A percentile compares a stretch with the other conserved stretches of the same genome.
Conservation (phyloP, 2,113 vertebrate genomes). For the Caranx melampygus region DNA sequence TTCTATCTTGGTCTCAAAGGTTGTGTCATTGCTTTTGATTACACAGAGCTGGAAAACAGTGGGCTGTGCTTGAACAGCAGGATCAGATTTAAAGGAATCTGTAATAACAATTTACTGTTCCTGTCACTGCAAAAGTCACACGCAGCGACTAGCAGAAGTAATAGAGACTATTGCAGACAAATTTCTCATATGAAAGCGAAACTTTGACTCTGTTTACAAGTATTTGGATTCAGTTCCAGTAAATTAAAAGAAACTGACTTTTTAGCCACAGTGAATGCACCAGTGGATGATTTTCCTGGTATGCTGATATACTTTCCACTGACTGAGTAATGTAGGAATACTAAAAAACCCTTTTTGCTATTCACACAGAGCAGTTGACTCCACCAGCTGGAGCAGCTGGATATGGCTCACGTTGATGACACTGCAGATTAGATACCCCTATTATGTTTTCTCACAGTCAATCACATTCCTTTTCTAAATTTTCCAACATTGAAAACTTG, state of each 20-base stretch:
- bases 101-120: background rate
- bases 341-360: background rate
- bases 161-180: background rate
- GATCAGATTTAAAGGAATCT: conserved; percentile 18
- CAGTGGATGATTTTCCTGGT: background rate
- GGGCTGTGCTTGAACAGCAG: background rate
- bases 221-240: background rate
- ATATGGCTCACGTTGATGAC: conserved; percentile 3
- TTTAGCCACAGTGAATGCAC: background rate
- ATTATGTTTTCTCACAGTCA: background rate
- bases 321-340: background rate
- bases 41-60: background rate
- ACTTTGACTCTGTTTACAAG: background rate
- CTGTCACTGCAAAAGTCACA: background rate
- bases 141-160: background rate
- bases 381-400: background rate
- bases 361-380: background rate
- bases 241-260: background rate
- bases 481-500: background rate
- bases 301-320: background rate
- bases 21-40: background rate
- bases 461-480: conserved; percentile 24
- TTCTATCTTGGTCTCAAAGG: background rate
- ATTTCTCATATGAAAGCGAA: background rate
- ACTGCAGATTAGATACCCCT: background rate